These are phyloP conservation scores for Cerceris rybyensis DNA, from an alignment of 2,888 invertebrate species.

Conservation along the genomic window DNA sequence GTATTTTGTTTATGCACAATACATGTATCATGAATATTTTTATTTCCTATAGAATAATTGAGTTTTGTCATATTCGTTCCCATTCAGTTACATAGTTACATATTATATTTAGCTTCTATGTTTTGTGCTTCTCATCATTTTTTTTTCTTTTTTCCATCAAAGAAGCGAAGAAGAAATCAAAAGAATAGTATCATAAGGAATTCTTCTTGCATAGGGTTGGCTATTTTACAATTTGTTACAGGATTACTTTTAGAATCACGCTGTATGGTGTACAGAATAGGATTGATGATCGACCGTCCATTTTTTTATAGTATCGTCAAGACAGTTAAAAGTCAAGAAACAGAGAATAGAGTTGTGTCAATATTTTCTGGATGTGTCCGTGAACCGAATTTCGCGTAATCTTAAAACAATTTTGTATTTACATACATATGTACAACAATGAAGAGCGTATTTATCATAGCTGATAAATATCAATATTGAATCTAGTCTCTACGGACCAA, in stretches of 20 bases:
- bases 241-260: slow-evolving; percentile 26
- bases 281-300: slow-evolving; percentile 38
- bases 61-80: too few species aligned
- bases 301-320: slow-evolving; percentile 51
- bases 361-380: slow-evolving; percentile 36
- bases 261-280: slow-evolving; percentile 3
- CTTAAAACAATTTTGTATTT: not conserved
- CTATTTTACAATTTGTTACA: slow-evolving; percentile 42
- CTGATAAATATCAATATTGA: not conserved
- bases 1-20: too few species aligned
- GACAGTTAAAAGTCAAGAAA: slow-evolving; percentile 10
- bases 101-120: not conserved
- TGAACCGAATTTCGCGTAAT: slow-evolving; percentile 10
- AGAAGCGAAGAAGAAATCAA: not conserved
- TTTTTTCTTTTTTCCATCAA: not conserved
- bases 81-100: not conserved
- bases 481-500: slow-evolving; percentile 23
- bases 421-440: not conserved
- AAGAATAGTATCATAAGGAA: not conserved
- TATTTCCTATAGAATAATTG: too few species aligned
- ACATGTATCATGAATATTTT: too few species aligned
- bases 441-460: not conserved
- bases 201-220: not conserved
- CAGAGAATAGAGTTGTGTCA: slow-evolving; percentile 5
- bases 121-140: not conserved